Evolutionary conservation across 1,140 invertebrate species (phyloP), one percentile per base, ranked within the genome.

Genomic region (Hesperophylax magnus): DNA sequence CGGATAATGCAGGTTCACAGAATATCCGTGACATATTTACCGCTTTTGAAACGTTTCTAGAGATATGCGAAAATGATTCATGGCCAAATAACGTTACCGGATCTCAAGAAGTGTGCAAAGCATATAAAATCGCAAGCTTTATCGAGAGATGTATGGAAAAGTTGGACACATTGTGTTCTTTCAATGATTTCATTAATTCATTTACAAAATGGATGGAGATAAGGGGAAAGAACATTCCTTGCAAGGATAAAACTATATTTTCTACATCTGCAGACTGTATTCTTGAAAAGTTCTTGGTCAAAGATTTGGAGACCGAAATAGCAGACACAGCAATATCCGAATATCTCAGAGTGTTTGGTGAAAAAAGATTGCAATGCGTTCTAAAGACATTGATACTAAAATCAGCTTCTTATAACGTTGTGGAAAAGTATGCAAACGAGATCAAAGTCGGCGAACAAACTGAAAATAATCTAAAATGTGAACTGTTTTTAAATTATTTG

Each of bases 41-140:
- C 69, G 86, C 88, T 67, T 91, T 91, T 81, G 85, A 90, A 85
- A 86, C 88, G 24, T 91, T 90, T 83, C 83, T 91, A 18, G 79
- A 87, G 39, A 85, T 91, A 14, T 89, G 87, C 82, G 87, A 90
- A 81, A 86, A 86, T 82, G 82, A 86, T 4, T 83, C 85, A 27
- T 91, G 90, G 91, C 87, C 89, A 5, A 86, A 86, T 80, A 85
- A 86, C 79, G 85, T 85, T 0, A 90, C 88, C 6, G 75, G 76
- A 31, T 75, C 81, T 72, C 85, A 86, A 84, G 88, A 90, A 84
- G 87, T 92, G n/a, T 87, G 85, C 85, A 90, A 86, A 83, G 86
- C 88, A n/a, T 91, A 92, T 84, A 81, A 89, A 79, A 85, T 88
- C 63, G 87, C 89, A 14, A 79, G 85, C 75, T 90, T 89, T 82